Percentiles rank a stretch among this genome's conserved stretches.
Evolutionary conservation across 2,113 vertebrate species (phyloP).

Genomic region (Origma solitaria): DNA sequence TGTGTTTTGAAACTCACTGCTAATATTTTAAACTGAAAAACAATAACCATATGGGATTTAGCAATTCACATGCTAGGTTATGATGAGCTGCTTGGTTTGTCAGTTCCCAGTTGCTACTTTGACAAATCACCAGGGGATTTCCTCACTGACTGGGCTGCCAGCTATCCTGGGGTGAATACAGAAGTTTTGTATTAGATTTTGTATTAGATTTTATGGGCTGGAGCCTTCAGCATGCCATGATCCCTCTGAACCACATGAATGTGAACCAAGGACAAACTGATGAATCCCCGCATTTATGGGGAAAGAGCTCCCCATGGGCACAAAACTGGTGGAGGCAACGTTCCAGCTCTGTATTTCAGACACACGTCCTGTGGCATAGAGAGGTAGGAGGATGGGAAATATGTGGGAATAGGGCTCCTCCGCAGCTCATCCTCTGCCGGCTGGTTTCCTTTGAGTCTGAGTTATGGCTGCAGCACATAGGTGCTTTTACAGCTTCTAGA

Average conservation of each 20-base stretch:
- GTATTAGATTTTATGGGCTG: background rate
- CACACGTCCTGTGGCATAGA: background rate
- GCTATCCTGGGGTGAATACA: background rate
- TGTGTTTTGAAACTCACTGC: background rate
- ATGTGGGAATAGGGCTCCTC: background rate
- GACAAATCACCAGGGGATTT: constrained; percentile 25
- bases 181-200: background rate
- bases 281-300: background rate
- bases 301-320: background rate
- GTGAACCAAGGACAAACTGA: background rate
- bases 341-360: background rate
- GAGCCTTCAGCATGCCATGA: background rate
- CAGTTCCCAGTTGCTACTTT: constrained; percentile 7
- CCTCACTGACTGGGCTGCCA: background rate
- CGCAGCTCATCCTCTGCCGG: background rate
- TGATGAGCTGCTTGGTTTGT: background rate
- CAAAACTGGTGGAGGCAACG: background rate
- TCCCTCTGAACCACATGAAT: background rate
- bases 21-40: constrained; percentile 32
- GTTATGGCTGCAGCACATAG: background rate
- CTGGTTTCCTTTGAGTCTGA: background rate
- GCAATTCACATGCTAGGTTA: background rate
- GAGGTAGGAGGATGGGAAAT: background rate
- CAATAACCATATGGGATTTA: constrained; percentile 8
- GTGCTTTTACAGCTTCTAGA: background rate